Evolutionary conservation across 2,888 invertebrate species (phyloP), one percentile per base, ranked within the genome.

Genomic region (Phaedon cochleariae): DNA sequence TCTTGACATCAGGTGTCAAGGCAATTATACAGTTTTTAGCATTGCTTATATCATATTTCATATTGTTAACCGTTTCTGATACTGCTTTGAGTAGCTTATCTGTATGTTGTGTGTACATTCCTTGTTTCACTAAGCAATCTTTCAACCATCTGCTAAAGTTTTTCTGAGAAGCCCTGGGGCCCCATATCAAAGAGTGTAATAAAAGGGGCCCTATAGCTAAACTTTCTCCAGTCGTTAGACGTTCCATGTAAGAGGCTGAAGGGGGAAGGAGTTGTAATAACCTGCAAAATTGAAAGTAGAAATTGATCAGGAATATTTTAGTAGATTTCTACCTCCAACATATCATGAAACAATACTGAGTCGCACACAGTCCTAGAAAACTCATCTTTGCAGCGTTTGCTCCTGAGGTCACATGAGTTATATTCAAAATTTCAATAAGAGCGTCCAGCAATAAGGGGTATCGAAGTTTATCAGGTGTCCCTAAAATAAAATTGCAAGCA

Each of bases 401-500:
- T 10, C 83, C 83, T 0, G 81, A 81, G 17, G 86, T 86, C 65
- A 94, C 89, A 74, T 94, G 91, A 1, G 94, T 91, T 0, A 95
- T 90, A 77, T 92, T 90, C 51, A 97, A 84, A 71, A 97, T 90
- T 70, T 93, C 90, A 22, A 96, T 90, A 3, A 96, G 84, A 0
- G 96, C 94, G 78, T 96, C 94, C 69, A 97, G 89, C 6, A 98
- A 84, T 48, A 93, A 82, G 0, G 94, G 92, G 85, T 97, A 97
- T 77, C 95, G 92, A 58, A 97, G 85, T 83, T 94, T 94, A 80
- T 97, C 97, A 0, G 95, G 92, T 1, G 95, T 96, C 57, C 96
- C 96, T 67, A 97, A 86, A 64, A 97, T 92, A 80, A 97, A 97
- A 85, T 96, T 97, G 84, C 95, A 95, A 1, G 97, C 97, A 60